Percentiles rank a stretch among this genome's conserved stretches.
Evolutionary conservation across 35 echinoderm and acorn worm genomes (phyloP).

Genomic region (Hemicentrotus pulcherrimus): DNA sequence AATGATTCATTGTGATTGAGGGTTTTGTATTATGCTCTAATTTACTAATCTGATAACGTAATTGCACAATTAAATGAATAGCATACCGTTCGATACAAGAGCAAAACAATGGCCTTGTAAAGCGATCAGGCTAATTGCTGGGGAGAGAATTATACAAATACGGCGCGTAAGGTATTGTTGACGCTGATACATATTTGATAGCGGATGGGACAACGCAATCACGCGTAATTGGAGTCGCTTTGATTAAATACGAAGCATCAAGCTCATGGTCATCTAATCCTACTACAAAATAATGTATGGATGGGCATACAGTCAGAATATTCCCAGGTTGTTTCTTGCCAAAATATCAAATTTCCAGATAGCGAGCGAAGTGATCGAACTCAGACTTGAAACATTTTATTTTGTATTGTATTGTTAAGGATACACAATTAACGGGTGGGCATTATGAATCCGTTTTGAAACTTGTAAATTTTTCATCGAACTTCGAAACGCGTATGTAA

Average conservation of each 20-base stretch:
- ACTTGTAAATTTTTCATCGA: too few relatives aligned
- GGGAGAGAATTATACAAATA: neutral
- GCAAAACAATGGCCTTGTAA: neutral
- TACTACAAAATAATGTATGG: too few relatives aligned
- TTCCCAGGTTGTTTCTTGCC: too few relatives aligned
- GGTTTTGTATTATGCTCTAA: neutral
- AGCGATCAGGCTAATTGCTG: slow-evolving; percentile 22
- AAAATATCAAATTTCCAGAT: too few relatives aligned
- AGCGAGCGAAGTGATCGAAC: too few relatives aligned
- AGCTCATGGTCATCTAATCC: neutral
- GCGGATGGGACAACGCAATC: neutral
- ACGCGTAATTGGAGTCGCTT: neutral
- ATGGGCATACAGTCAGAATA: too few relatives aligned
- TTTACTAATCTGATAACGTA: slow-evolving; percentile 32
- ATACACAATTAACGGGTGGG: too few relatives aligned
- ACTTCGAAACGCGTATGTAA: too few relatives aligned
- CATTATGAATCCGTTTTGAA: too few relatives aligned
- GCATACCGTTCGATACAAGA: neutral
- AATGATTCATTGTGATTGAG: neutral
- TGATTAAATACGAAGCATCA: slow-evolving; percentile 3
- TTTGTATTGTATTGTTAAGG: too few relatives aligned
- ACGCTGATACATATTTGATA: slow-evolving; percentile 30
- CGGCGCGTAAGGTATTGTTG: neutral
- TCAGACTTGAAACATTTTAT: too few relatives aligned
- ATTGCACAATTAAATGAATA: neutral